These are phyloP conservation scores for Patagioenas fasciata DNA, from an alignment of 2,113 vertebrate genomes.

Conservation along the genomic window DNA sequence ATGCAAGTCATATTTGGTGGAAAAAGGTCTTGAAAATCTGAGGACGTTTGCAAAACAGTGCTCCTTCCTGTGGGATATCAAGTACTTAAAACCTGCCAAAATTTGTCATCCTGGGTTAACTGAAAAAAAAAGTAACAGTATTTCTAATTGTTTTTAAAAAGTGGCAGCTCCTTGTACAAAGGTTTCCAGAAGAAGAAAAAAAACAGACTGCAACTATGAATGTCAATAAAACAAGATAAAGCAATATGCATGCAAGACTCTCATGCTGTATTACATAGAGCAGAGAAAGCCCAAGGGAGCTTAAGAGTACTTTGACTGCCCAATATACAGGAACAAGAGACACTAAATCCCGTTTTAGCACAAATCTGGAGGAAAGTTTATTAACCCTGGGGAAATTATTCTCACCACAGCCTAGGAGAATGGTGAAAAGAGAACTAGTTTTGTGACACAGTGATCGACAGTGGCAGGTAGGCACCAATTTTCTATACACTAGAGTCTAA, in stretches of 20 bases:
- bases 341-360: not conserved
- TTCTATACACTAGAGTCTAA: not conserved
- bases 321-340: not conserved
- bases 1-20: not conserved
- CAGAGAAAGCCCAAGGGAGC: not conserved
- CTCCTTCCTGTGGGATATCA: not conserved
- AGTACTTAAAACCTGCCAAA: not conserved
- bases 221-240: not conserved
- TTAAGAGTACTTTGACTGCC: not conserved
- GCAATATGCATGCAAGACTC: not conserved
- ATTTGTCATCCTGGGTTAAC: not conserved
- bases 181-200: not conserved
- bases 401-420: not conserved
- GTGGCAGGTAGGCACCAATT: fast-evolving
- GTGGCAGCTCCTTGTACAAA: not conserved
- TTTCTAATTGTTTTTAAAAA: not conserved
- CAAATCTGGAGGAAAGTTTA: not conserved
- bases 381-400: not conserved
- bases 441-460: not conserved
- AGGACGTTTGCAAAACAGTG: not conserved
- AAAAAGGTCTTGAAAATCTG: not conserved
- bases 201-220: not conserved
- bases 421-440: not conserved
- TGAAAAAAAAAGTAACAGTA: not conserved
- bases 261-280: not conserved